Evolutionary conservation across 2,797 vertebrate genomes (phyloP).

Genomic region (Phoebastria nigripes): DNA sequence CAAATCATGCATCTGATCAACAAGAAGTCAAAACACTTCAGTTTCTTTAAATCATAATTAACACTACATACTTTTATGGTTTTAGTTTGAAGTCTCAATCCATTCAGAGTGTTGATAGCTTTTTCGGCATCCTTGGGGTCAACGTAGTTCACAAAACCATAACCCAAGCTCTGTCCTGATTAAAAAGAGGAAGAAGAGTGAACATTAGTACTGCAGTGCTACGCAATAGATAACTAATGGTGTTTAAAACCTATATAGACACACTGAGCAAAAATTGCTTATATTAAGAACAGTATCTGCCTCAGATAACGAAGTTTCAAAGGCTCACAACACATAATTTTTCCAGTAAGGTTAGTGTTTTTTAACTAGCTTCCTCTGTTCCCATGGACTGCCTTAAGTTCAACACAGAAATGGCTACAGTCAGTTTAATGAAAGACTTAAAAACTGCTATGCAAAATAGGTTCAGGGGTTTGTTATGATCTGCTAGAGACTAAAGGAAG

Average conservation of each 20-base stretch:
- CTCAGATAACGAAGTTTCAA: not conserved
- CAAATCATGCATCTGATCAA: not conserved
- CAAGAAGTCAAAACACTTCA: not conserved
- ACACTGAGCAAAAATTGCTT: not conserved
- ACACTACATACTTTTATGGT: constrained; percentile 91
- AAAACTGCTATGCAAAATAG: not conserved
- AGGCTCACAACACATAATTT: not conserved
- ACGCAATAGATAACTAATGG: not conserved
- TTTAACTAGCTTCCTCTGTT: not conserved
- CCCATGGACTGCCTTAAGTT: not conserved
- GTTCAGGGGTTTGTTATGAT: not conserved
- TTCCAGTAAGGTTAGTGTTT: not conserved
- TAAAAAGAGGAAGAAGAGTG: not conserved
- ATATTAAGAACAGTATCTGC: not conserved
- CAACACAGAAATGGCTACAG: not conserved
- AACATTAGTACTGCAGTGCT: not conserved
- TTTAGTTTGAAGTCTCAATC: constrained; percentile 98
- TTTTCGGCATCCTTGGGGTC: constrained; percentile 98
- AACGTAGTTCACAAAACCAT: constrained; percentile 98
- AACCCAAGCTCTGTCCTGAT: constrained; percentile 95
- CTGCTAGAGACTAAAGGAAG: not conserved
- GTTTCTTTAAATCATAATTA: not conserved
- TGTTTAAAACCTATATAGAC: not conserved
- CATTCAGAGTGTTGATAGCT: constrained; percentile 97
- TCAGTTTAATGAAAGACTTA: not conserved